Evolutionary conservation across 2,888 invertebrate genomes (phyloP), one percentile per base, ranked within the genome.

Genomic region (Helleia helle): DNA sequence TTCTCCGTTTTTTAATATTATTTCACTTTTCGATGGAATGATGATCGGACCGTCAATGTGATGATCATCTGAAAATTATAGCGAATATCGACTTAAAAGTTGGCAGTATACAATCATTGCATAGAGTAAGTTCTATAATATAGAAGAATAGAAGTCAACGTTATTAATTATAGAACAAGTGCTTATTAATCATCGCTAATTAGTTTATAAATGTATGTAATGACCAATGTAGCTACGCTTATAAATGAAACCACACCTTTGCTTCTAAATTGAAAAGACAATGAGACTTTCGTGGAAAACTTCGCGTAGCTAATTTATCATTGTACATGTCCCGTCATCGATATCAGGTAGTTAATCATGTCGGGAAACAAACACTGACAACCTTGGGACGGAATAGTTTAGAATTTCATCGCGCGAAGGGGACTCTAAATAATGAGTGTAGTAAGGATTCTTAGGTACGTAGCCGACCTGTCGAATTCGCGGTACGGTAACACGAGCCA

Each of bases 401-500:
- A 60, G 53, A 59, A 52, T 62, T 59, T 52, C 59, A 54, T 41
- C 42, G 43, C 47, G 51, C 54, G 62, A 62, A 67, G 49, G 49
- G 52, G 55, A 70, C 68, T 38, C 42, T 66, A 58, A 67, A 71
- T 65, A 65, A 57, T 49, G 49, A 50, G 49, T 40, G 12, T 9
- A 41, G 18, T 36, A 36, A 36, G 15, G 27, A 29, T 29, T 36
- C 26, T 36, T 28, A n/a, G n/a, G n/a, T n/a, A 14, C 37, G 36
- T 31, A 48, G 40, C 41, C 26, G 40, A 55, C 50, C 51, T 54
- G 54, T 53, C 48, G 41, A 56, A 55, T 59, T 64, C 64, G 65
- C 74, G 65, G 65, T 62, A 63, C 62, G 53, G 81, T 73, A 76
- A 81, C 60, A 47, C 65, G 71, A 81, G 67, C 66, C 51, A 49